Conservation (phyloP, 53 echinoderm and acorn worm species). For the Holothuria scabra region DNA sequence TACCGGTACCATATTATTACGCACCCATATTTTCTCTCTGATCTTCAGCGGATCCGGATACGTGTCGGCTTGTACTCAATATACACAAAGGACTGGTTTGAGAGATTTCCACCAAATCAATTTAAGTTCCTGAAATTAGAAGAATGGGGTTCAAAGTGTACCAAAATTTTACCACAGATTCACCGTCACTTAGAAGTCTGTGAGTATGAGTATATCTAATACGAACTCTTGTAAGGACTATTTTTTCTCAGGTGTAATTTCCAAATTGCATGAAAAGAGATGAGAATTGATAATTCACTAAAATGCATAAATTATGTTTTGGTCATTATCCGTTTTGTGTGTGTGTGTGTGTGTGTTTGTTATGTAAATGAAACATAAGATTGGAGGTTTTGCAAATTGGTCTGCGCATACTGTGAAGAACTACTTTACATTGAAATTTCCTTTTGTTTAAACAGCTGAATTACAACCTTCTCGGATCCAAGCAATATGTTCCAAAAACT, state of each 20-base stretch:
- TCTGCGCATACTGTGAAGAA: too few relatives aligned
- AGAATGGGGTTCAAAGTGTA: conserved; percentile 47
- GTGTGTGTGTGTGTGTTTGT: too few relatives aligned
- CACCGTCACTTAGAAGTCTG: conserved; percentile 44
- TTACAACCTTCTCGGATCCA: neutral
- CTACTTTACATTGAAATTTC: too few relatives aligned
- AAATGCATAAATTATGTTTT: too few relatives aligned
- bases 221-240: too few relatives aligned
- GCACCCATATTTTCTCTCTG: neutral
- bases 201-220: conserved; percentile 54
- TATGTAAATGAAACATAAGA: too few relatives aligned
- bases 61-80: conserved; percentile 57
- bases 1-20: too few relatives aligned
- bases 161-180: conserved; percentile 20
- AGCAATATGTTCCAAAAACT: neutral
- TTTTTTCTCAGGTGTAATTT: too few relatives aligned
- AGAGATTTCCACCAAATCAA: conserved; percentile 62
- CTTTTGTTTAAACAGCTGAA: neutral
- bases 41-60: conserved; percentile 48
- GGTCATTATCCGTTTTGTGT: too few relatives aligned
- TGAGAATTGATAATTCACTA: too few relatives aligned
- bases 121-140: conserved; percentile 48
- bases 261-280: too few relatives aligned
- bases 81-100: conserved; percentile 53
- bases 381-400: too few relatives aligned